A percentile compares a stretch with the other conserved stretches of the same genome.
phyloP scores from a whole-genome alignment of 2,797 vertebrate genomes.

The Squalus acanthias region DNA sequence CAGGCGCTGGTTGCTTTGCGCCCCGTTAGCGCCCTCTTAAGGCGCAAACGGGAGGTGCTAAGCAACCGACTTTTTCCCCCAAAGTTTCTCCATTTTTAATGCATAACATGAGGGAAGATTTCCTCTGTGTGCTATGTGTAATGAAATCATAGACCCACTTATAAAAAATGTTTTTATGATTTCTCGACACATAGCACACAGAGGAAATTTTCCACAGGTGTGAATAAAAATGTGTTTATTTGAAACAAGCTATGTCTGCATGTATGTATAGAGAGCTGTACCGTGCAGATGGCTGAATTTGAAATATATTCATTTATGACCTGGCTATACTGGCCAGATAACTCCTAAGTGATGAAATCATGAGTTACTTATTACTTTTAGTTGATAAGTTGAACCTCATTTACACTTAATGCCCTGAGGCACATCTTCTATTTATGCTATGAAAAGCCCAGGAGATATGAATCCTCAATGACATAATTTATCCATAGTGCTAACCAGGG shows the following conservation, averaged over 20 bases:
- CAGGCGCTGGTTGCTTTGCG: no score
- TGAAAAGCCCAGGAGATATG: background rate
- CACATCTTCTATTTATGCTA: conserved; percentile 20
- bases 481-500: conserved; percentile 12
- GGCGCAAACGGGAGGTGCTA: no score
- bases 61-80: no score
- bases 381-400: background rate
- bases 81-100: background rate
- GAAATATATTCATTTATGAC: background rate
- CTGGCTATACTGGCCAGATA: background rate
- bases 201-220: background rate
- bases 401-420: background rate
- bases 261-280: background rate
- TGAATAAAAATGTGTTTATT: conserved; percentile 27
- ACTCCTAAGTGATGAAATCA: background rate
- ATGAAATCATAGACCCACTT: conserved; percentile 6
- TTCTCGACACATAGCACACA: background rate
- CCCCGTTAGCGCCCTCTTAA: no score
- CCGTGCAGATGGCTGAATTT: background rate
- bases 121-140: background rate
- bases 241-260: conserved; percentile 1
- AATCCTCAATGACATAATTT: conserved; percentile 11
- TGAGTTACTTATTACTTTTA: background rate
- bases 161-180: background rate
- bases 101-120: background rate